Evolutionary conservation across 1,140 invertebrate genomes (phyloP).

Genomic region (Euborellia annulipes): DNA sequence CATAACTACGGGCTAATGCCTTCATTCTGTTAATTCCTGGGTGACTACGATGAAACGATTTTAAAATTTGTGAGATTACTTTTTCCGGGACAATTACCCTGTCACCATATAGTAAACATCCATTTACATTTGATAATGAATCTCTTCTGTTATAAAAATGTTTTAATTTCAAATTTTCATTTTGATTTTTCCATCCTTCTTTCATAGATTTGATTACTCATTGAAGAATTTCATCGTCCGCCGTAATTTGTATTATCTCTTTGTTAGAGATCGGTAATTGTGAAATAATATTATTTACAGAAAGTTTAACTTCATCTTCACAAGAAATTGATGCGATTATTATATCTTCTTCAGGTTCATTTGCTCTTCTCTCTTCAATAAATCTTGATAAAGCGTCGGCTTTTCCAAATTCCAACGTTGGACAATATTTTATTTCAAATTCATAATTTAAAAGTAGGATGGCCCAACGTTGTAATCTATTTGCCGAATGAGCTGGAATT

Average conservation of each 20-base stretch:
- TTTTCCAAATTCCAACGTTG: slow-evolving; percentile 14
- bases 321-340: too few species aligned
- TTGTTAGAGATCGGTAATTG: background rate
- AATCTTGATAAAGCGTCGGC: slow-evolving; percentile 22
- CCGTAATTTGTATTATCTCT: background rate
- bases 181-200: background rate
- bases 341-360: slow-evolving; percentile 1
- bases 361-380: background rate
- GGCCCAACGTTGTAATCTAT: slow-evolving; percentile 22
- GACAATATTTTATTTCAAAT: slow-evolving; percentile 22
- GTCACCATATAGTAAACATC: slow-evolving; percentile 8
- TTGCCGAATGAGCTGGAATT: slow-evolving; percentile 20
- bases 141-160: background rate
- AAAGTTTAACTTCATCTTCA: too few species aligned
- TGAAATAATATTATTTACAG: background rate
- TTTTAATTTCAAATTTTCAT: background rate
- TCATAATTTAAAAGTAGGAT: slow-evolving; percentile 23
- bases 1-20: slow-evolving; percentile 27
- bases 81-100: slow-evolving; percentile 24
- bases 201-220: background rate
- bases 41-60: slow-evolving; percentile 29
- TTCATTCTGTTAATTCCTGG: slow-evolving; percentile 35
- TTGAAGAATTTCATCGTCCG: background rate
- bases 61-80: slow-evolving; percentile 21
- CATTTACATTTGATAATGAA: slow-evolving; percentile 2